These are phyloP conservation scores for Aphelinus atriplicis DNA, from an alignment of 1,140 invertebrate genomes.

Conservation along the genomic window DNA sequence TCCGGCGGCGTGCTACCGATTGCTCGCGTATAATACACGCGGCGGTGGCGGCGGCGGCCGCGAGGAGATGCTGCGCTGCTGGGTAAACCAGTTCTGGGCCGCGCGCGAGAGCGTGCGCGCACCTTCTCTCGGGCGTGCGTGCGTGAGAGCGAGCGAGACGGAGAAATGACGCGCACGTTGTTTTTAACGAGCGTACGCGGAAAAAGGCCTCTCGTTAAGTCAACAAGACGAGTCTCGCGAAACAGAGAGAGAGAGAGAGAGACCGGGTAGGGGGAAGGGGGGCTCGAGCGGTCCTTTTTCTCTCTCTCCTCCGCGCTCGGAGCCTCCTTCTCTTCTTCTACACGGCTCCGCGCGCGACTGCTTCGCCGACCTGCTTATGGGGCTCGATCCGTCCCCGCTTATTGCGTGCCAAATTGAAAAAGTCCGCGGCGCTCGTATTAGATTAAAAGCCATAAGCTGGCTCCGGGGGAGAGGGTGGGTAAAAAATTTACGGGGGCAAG, in stretches of 20 bases:
- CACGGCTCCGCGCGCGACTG: not conserved
- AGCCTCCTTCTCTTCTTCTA: slow-evolving; percentile 6
- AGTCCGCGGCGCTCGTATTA: slow-evolving; percentile 32
- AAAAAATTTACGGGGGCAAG: slow-evolving; percentile 10
- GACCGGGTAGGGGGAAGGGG: slow-evolving; percentile 31
- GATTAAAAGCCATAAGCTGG: slow-evolving; percentile 30
- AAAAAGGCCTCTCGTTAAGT: slow-evolving; percentile 43
- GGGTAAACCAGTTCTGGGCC: slow-evolving; percentile 33
- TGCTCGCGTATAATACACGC: slow-evolving; percentile 19
- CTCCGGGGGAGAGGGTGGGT: not conserved
- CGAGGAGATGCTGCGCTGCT: not conserved
- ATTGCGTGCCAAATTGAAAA: slow-evolving; percentile 43
- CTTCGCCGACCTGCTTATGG: slow-evolving; percentile 37
- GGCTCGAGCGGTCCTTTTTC: slow-evolving; percentile 15
- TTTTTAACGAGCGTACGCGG: slow-evolving; percentile 42
- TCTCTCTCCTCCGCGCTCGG: slow-evolving; percentile 6
- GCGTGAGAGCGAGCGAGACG: not conserved
- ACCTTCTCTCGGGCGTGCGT: not conserved
- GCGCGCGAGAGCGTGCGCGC: slow-evolving; percentile 1
- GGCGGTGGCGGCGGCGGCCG: not conserved
- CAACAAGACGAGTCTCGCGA: slow-evolving; percentile 37
- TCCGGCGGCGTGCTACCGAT: slow-evolving; percentile 23
- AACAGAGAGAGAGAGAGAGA: slow-evolving; percentile 35
- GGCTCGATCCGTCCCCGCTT: slow-evolving; percentile 24
- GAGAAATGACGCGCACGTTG: slow-evolving; percentile 35